These are phyloP conservation scores for Benitochromis conjunctus DNA, from an alignment of 2,113 vertebrate genomes.

Conservation along the genomic window DNA sequence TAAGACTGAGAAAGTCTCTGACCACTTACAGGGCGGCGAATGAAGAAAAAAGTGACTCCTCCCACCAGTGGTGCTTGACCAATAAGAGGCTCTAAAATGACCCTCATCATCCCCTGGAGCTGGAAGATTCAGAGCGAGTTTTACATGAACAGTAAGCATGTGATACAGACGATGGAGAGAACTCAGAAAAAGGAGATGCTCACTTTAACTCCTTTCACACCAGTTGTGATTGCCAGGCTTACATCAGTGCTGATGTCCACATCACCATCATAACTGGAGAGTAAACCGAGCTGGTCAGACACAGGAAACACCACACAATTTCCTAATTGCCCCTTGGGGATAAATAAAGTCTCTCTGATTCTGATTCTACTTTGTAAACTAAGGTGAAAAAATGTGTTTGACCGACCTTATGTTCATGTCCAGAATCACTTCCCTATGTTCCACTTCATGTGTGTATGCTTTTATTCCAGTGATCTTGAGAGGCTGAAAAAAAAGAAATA, in stretches of 20 bases:
- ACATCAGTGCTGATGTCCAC: slow-evolving; percentile 87
- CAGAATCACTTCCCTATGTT: slow-evolving; percentile 82
- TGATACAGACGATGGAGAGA: not conserved
- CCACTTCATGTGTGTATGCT: slow-evolving; percentile 81
- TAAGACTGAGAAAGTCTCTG: not conserved
- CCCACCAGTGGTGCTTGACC: slow-evolving; percentile 85
- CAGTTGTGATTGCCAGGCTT: slow-evolving; percentile 81
- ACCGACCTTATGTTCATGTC: slow-evolving; percentile 86
- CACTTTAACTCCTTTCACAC: slow-evolving; percentile 88
- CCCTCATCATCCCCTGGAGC: slow-evolving; percentile 83
- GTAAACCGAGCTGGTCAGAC: not conserved
- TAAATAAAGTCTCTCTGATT: no score
- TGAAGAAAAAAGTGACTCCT: slow-evolving; percentile 91
- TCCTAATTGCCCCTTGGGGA: no score
- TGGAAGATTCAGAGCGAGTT: slow-evolving; percentile 45
- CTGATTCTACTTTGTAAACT: not conserved
- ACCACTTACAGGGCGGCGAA: slow-evolving; percentile 86
- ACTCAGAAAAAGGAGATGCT: not conserved
- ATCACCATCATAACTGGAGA: slow-evolving; percentile 85
- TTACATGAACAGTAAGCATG: not conserved
- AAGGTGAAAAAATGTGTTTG: not conserved
- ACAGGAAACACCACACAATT: not conserved
- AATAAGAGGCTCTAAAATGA: slow-evolving; percentile 89
- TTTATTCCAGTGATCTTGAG: slow-evolving; percentile 85
- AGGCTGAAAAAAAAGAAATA: slow-evolving; percentile 74